Percentiles rank a stretch among this genome's conserved stretches.
phyloP scores from a whole-genome alignment of 1,140 invertebrate species.

The Stratiolaelaps scimitus region DNA sequence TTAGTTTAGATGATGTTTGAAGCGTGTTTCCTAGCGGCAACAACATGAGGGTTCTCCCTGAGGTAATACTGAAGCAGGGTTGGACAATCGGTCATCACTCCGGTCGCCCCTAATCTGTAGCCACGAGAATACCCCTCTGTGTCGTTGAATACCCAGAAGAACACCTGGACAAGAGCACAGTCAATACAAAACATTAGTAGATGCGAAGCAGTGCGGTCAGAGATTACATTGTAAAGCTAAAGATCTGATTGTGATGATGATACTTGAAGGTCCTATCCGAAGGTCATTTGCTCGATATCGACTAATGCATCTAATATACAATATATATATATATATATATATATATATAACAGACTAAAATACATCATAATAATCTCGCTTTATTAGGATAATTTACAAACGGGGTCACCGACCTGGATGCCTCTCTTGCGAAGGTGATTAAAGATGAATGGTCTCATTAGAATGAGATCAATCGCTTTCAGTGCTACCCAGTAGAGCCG shows the following conservation, averaged over 20 bases:
- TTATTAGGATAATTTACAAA: no score
- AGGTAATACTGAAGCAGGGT: conserved; percentile 48
- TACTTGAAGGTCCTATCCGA: no score
- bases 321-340: no score
- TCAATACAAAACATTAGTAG: conserved; percentile 4
- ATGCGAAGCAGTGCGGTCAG: no score
- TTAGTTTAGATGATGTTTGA: no score
- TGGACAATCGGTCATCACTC: conserved; percentile 66
- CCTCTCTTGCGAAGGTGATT: conserved; percentile 54
- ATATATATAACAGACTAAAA: no score
- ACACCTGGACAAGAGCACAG: conserved; percentile 46
- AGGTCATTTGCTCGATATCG: no score
- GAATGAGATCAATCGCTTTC: conserved; percentile 33
- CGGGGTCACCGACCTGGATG: conserved; percentile 47
- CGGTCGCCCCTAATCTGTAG: conserved; percentile 52
- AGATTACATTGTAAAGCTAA: no score
- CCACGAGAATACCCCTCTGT: conserved; percentile 54
- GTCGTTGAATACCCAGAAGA: conserved; percentile 59
- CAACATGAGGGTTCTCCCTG: conserved; percentile 36
- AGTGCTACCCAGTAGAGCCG: conserved; percentile 35
- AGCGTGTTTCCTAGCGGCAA: no score
- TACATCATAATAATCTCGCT: no score
- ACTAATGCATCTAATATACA: no score
- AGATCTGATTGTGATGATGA: no score
- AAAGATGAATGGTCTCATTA: conserved; percentile 54